Conservation (phyloP, 2,113 vertebrate genomes). For the Leptodactylus fuscus region DNA sequence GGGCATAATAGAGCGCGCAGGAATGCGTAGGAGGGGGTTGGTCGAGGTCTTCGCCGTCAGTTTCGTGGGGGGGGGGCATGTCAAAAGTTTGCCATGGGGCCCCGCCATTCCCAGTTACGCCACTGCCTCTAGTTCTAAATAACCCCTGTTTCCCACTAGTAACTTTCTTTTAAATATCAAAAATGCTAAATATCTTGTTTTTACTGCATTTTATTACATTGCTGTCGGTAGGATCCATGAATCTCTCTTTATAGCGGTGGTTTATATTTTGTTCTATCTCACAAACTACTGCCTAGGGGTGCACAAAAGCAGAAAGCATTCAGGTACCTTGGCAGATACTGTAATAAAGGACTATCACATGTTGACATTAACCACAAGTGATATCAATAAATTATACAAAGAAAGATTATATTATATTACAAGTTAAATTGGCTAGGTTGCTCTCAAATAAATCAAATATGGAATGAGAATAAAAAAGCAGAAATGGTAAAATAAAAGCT, state of each 20-base stretch:
- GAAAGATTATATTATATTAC: background rate
- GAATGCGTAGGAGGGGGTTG: no score
- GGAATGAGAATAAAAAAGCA: background rate
- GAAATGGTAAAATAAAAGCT: background rate
- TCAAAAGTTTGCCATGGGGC: no score
- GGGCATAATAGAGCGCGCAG: no score
- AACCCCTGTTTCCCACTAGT: background rate
- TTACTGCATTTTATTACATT: background rate
- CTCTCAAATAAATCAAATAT: background rate
- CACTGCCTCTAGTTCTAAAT: background rate
- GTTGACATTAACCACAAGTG: background rate
- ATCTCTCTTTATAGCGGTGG: background rate
- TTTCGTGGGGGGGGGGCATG: no score
- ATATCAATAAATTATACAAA: background rate
- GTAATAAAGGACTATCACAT: conserved; percentile 13
- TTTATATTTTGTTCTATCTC: conserved; percentile 22
- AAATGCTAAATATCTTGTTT: background rate
- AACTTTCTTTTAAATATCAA: background rate
- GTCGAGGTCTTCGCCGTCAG: no score
- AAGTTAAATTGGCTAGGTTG: background rate
- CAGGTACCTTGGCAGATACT: background rate
- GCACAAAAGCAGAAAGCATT: background rate
- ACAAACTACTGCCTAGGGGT: background rate
- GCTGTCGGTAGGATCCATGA: background rate
- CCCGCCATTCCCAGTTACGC: no score